Evolutionary conservation across 2,113 vertebrate genomes (phyloP), one percentile per base, ranked within the genome.

Genomic region (Aspidoscelis tigris): DNA sequence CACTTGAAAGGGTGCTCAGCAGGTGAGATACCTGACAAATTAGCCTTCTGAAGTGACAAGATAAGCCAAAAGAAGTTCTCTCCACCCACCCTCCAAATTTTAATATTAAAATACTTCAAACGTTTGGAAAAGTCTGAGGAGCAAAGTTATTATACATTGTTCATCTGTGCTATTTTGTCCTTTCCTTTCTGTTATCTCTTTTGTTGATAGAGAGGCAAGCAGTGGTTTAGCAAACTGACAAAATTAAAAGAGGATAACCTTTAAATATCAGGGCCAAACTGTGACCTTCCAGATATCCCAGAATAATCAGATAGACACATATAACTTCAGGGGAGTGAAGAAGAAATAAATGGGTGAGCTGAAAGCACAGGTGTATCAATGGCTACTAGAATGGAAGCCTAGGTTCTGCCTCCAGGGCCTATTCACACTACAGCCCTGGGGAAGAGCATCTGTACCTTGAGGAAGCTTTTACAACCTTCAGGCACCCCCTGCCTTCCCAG

Each of bases 41-140:
- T 86, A 82, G 53, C 85, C 66, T 82, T 86, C 80, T 78, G 75
- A 78, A 82, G 75, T 82, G 80, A 78, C 68, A 86, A 82, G 85
- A 77, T 64, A 77, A 78, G 43, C 76, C 82, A 68, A 86, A 86
- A 86, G 44, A 78, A 78, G 24, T 43, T 77, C 66, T 66, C 55
- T 78, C 82, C 24, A 64, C 55, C 55, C 33, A 47, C 3, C 20
- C 21, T 84, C 24, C 69, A 79, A 84, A 70, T 73, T 73, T 84
- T 73, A 39, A 64, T 84, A 73, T 73, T 84, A 73, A 65, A 73
- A 65, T 14, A 10, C 41, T 64, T 74, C 83, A 64, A 82, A 74
- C 26, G 21, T 47, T 14, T 43, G 50, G 50, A 79, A n/a, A 70
- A 44, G 26, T 84, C 68, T 21, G 22, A 70, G 44, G 76, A 22